Base-by-base conservation (phyloP, 2,113 vertebrate species). In the Elanus axillaris region DNA sequence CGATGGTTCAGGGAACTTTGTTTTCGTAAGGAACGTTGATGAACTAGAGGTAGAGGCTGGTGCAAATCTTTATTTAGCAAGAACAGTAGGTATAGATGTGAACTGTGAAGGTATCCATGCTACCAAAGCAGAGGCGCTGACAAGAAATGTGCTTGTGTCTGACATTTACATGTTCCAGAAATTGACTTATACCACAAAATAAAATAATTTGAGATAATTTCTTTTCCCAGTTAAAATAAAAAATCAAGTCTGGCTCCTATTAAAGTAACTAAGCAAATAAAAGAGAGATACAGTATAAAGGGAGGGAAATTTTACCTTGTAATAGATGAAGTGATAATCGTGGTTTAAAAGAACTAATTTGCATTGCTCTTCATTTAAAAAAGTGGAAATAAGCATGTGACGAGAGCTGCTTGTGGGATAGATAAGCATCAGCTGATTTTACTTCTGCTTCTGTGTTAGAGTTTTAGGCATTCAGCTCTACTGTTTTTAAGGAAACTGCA, bases 401-500 rank as follows among this genome's bases (percentile, higher is more conserved):
- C 4, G 25, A 92, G 34, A 64, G 43, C 43, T 81, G 10, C 53
- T 86, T 78, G 42, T 64, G 79, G 63, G 74, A 58, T 53, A 95
- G 85, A 90, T 90, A 95, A 77, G 60, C 13, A 88, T 67, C 74
- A 86, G 34, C 27, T 91, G 26, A 84, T 93, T 97, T 93, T 86
- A 94, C 78, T 95, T 96, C 86, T 90, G 59, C 53, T 81, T 97
- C 68, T 50, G 2, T 63, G 50, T 21, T 77, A 69, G 34, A 36
- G 16, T 91, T 94, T 67, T 72, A 94, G 27, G 22, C 64, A 72
- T 71, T 42, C 76, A 79, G 53, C 52, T 89, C 63, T n/a, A 34
- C 31, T 26, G 3, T 76, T 83, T 90, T 95, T 95, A 95, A 92
- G 90, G 82, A 96, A 91, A 52, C 96, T 90, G 36, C 31, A 82